Percentiles rank a stretch among this genome's conserved stretches.
phyloP scores from a whole-genome alignment of 1,140 invertebrate species.

The Eumeta japonica region DNA sequence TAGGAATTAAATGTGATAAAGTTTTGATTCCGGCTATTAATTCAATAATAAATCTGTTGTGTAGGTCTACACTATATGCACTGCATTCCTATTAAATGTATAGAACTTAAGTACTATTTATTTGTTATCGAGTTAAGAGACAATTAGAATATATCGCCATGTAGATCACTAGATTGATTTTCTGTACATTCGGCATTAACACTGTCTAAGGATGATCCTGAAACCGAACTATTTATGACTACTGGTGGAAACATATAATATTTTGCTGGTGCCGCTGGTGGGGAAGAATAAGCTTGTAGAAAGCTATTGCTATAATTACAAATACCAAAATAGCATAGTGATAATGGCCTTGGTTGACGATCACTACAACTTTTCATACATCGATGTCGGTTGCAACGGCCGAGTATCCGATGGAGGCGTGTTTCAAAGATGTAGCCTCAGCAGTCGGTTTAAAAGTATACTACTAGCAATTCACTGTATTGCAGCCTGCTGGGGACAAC shows the following conservation, averaged over 20 bases:
- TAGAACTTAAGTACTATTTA: too few relatives aligned
- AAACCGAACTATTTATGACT: not conserved
- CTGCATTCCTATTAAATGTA: too few relatives aligned
- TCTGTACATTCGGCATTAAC: too few relatives aligned
- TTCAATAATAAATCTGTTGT: too few relatives aligned
- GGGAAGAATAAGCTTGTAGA: conserved; percentile 26
- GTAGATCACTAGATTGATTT: too few relatives aligned
- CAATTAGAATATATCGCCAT: too few relatives aligned
- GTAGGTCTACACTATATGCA: too few relatives aligned
- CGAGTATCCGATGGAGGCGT: conserved; percentile 39
- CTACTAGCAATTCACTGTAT: conserved; percentile 3
- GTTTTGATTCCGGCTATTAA: too few relatives aligned
- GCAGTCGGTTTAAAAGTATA: conserved; percentile 1
- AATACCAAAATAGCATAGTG: conserved; percentile 35
- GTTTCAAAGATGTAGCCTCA: conserved; percentile 17
- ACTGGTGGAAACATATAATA: conserved; percentile 13
- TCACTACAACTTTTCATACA: conserved; percentile 35
- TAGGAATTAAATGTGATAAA: too few relatives aligned
- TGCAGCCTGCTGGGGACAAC: conserved; percentile 3
- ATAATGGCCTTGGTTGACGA: conserved; percentile 44
- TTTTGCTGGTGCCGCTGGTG: conserved; percentile 33
- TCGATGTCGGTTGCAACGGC: conserved; percentile 41
- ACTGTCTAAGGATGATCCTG: too few relatives aligned
- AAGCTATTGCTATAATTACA: conserved; percentile 49
- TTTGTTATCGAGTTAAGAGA: too few relatives aligned